A percentile compares a stretch with the other conserved stretches of the same genome.
Conservation (phyloP, 2,113 vertebrate species). For the Hylia prasina region DNA sequence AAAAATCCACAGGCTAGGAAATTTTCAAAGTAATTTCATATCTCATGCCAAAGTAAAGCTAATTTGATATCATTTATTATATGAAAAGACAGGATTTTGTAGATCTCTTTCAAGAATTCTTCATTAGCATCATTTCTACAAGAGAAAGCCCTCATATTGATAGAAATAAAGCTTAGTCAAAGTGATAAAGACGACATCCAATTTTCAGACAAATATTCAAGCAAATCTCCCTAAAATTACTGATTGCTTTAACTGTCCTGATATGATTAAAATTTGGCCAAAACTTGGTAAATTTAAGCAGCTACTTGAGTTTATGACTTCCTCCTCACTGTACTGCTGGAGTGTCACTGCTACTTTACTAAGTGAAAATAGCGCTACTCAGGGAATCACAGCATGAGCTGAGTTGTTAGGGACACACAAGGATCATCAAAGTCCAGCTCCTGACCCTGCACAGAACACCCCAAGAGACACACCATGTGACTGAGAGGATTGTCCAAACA, state of each 20-base stretch:
- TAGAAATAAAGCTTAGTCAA: not conserved
- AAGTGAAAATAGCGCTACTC: not conserved
- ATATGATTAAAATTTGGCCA: not conserved
- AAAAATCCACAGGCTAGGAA: not conserved
- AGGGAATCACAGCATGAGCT: not conserved
- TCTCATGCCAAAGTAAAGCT: not conserved
- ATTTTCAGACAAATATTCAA: not conserved
- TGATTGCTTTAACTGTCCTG: not conserved
- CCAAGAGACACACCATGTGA: not conserved
- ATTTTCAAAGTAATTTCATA: not conserved
- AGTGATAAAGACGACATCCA: not conserved
- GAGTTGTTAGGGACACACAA: not conserved
- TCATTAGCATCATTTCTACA: not conserved
- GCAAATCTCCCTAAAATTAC: not conserved
- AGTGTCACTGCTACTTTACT: not conserved
- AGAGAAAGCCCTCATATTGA: not conserved
- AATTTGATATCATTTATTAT: not conserved
- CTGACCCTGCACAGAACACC: too few species aligned
- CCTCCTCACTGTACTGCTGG: not conserved
- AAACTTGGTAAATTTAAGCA: not conserved
- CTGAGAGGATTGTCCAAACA: accelerated
- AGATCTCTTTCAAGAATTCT: not conserved
- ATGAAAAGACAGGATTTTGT: not conserved
- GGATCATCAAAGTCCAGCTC: not conserved
- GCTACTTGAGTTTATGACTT: not conserved